These are phyloP conservation scores for Metopia argyrocephala DNA, from an alignment of 2,888 invertebrate species.

Conservation along the genomic window DNA sequence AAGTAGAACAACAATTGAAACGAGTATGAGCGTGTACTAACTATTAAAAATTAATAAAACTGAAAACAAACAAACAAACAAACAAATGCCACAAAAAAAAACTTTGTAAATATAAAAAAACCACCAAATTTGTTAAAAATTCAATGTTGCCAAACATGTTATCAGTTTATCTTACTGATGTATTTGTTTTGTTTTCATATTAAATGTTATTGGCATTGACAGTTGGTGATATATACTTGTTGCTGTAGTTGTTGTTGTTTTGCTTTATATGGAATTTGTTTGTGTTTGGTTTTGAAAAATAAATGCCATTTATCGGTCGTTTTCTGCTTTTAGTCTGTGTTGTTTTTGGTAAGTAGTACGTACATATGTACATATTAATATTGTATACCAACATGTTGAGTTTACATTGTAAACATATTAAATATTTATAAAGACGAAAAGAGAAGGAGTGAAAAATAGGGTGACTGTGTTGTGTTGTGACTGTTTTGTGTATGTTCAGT, in stretches of 20 bases:
- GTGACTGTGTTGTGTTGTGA: too few species aligned
- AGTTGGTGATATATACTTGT: not conserved
- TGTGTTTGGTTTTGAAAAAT: conserved; percentile 24
- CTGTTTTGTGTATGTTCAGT: not conserved
- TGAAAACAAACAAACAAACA: conserved; percentile 31
- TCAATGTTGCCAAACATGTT: conserved; percentile 47
- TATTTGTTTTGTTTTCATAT: not conserved
- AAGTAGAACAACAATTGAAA: too few species aligned
- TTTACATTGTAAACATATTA: conserved; percentile 1
- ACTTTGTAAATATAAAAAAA: not conserved
- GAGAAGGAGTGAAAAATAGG: not conserved
- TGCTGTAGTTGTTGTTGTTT: conserved; percentile 9
- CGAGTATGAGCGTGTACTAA: too few species aligned
- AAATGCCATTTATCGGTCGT: conserved; percentile 53
- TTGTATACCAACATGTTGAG: too few species aligned
- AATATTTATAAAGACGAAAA: not conserved
- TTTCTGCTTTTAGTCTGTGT: not conserved
- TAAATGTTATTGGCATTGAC: not conserved
- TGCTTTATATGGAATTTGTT: conserved; percentile 36
- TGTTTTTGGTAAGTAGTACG: too few species aligned
- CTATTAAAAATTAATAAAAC: too few species aligned
- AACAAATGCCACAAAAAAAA: not conserved
- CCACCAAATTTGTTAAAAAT: conserved; percentile 18
- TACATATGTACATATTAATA: not conserved
- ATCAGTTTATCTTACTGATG: not conserved